These are phyloP conservation scores for Calycopis cecrops DNA, from an alignment of 1,140 invertebrate genomes.

Conservation along the genomic window DNA sequence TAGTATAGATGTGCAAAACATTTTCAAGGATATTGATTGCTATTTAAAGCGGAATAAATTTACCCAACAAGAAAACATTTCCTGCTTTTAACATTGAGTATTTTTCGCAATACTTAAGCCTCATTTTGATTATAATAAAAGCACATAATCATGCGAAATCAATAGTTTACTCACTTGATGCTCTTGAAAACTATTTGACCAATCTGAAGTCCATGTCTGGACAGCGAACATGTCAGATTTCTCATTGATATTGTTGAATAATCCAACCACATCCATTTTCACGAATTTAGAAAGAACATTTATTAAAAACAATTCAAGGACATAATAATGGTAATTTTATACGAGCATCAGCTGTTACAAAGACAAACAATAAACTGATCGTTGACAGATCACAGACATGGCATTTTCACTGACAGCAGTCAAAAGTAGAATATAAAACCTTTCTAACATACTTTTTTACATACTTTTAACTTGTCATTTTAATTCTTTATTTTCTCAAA, in stretches of 20 bases:
- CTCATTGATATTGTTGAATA: slow-evolving; percentile 62
- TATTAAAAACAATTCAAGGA: slow-evolving; percentile 10
- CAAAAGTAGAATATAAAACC: too few relatives aligned
- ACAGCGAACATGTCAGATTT: slow-evolving; percentile 65
- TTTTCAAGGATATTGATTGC: slow-evolving; percentile 48
- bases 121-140: not conserved
- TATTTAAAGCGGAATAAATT: slow-evolving; percentile 28
- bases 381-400: not conserved
- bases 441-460: too few relatives aligned
- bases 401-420: too few relatives aligned
- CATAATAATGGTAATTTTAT: too few relatives aligned
- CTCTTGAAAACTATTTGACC: slow-evolving; percentile 66
- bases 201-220: slow-evolving; percentile 65
- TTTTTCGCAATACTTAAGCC: not conserved
- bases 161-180: slow-evolving; percentile 61
- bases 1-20: slow-evolving; percentile 20
- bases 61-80: not conserved
- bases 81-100: not conserved
- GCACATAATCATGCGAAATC: slow-evolving; percentile 36
- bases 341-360: too few relatives aligned
- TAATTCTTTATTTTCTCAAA: too few relatives aligned
- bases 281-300: slow-evolving; percentile 4
- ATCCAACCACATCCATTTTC: slow-evolving; percentile 63
- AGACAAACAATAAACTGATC: not conserved
- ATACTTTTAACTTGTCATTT: too few relatives aligned